Percentiles rank a stretch among this genome's conserved stretches.
phyloP scores from a whole-genome alignment of 1,140 invertebrate species.

The Hypsibius dujardini region DNA sequence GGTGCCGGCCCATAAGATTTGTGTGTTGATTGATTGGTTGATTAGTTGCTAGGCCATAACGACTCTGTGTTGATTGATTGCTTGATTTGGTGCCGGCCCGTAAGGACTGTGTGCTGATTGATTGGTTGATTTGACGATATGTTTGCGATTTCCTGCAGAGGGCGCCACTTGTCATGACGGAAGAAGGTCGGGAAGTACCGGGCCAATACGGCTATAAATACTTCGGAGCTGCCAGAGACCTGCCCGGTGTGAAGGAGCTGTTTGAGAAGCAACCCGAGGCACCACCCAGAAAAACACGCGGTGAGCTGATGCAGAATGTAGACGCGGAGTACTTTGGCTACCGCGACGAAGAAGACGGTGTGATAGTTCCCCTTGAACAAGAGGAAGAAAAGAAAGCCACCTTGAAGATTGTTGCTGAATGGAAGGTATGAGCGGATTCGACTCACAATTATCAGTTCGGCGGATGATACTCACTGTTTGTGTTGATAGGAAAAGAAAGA shows the following conservation, averaged over 20 bases:
- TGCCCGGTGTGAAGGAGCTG: conserved; percentile 87
- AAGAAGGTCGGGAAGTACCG: conserved; percentile 87
- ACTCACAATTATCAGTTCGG: too few species aligned
- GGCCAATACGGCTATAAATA: conserved; percentile 97
- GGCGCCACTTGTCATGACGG: conserved; percentile 79
- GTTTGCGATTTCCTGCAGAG: conserved; percentile 33
- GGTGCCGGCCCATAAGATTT: too few species aligned
- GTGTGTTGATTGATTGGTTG: too few species aligned
- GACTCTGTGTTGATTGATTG: too few species aligned
- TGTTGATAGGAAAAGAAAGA: conserved; percentile 17
- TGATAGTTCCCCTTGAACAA: conserved; percentile 69
- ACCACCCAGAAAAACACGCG: conserved; percentile 69
- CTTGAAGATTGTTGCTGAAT: conserved; percentile 23
- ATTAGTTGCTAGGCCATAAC: too few species aligned
- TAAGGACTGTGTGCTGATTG: too few species aligned
- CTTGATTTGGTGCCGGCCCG: too few species aligned
- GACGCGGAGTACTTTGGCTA: conserved; percentile 98
- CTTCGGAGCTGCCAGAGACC: conserved; percentile 94
- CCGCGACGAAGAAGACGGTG: conserved; percentile 89
- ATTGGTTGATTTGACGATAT: conserved; percentile 11
- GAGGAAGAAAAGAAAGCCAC: conserved; percentile 48
- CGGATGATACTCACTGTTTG: conserved; percentile 2
- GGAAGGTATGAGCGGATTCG: conserved; percentile 20
- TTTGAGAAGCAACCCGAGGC: conserved; percentile 87
- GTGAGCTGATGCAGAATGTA: conserved; percentile 91